These are phyloP conservation scores for Xestia rhomboidea DNA, from an alignment of 2,888 invertebrate species.

Conservation along the genomic window DNA sequence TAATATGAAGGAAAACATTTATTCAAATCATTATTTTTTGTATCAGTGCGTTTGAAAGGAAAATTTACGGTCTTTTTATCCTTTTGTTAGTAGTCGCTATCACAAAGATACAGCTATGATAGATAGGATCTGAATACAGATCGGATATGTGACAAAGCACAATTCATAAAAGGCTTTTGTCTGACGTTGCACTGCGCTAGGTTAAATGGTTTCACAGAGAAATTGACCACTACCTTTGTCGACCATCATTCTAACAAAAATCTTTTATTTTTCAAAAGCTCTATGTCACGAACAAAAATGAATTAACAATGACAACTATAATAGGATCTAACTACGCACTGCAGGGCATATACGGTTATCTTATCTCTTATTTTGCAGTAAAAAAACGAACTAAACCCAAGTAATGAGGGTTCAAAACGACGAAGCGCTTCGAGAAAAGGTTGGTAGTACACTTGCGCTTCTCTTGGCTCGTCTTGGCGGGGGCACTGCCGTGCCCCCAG, in stretches of 20 bases:
- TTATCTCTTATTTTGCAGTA: not conserved
- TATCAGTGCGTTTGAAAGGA: not conserved
- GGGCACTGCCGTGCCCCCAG: too few relatives aligned
- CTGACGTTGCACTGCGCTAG: not conserved
- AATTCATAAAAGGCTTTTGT: constrained; percentile 13
- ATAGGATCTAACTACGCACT: not conserved
- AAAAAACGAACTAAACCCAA: not conserved
- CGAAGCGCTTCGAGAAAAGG: too few relatives aligned
- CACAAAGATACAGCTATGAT: not conserved
- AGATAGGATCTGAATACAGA: not conserved
- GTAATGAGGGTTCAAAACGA: too few relatives aligned
- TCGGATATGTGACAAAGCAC: not conserved
- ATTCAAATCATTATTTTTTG: constrained; percentile 1
- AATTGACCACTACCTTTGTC: not conserved
- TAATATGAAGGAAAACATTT: not conserved
- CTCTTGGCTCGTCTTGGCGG: too few relatives aligned
- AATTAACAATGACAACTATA: not conserved
- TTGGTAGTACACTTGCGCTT: not conserved
- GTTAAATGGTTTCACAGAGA: constrained; percentile 3
- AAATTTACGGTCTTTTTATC: not conserved
- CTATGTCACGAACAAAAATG: not conserved
- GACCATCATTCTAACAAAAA: not conserved
- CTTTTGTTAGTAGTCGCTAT: not conserved
- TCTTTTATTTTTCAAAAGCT: not conserved
- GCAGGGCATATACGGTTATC: not conserved